phyloP scores from a whole-genome alignment of 2,888 invertebrate species.

The Scaptomyza cyrtandrae region DNA sequence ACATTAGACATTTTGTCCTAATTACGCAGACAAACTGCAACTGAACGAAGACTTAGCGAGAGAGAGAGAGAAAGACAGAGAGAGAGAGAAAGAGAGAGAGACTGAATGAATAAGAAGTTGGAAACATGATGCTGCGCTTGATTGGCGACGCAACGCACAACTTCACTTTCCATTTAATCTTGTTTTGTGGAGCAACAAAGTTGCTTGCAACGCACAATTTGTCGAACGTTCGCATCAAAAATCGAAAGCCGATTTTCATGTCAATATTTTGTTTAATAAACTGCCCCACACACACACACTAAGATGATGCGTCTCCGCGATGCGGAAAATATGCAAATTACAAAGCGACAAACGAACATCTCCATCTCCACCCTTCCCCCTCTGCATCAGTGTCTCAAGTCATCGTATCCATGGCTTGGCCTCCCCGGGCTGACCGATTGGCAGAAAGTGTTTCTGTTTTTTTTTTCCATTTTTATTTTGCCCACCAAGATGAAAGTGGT shows the following conservation, averaged over 20 bases:
- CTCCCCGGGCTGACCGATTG: slow-evolving; percentile 61
- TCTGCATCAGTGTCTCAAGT: not conserved
- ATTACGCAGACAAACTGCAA: slow-evolving; percentile 73
- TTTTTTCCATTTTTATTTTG: slow-evolving; percentile 1
- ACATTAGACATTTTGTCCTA: slow-evolving; percentile 79
- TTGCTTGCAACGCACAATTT: slow-evolving; percentile 63
- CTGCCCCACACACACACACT: slow-evolving; percentile 26
- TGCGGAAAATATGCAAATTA: slow-evolving; percentile 79
- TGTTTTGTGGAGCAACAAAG: slow-evolving; percentile 58
- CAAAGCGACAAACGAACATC: slow-evolving; percentile 35
- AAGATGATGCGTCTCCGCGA: slow-evolving; percentile 52
- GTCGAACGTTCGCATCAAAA: slow-evolving; percentile 68
- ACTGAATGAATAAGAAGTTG: too few relatives aligned
- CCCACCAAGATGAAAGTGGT: slow-evolving; percentile 70
- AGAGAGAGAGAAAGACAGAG: not conserved
- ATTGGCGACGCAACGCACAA: slow-evolving; percentile 74
- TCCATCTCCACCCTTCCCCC: not conserved
- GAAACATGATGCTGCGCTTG: slow-evolving; percentile 41
- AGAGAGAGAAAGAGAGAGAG: slow-evolving; percentile 13
- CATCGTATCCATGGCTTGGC: not conserved
- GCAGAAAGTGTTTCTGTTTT: slow-evolving; percentile 58
- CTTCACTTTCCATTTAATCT: slow-evolving; percentile 80
- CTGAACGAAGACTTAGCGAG: slow-evolving; percentile 13
- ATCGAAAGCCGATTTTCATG: slow-evolving; percentile 80
- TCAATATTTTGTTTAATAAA: slow-evolving; percentile 78